These are phyloP conservation scores for Eurytoma adleriae DNA, from an alignment of 2,888 invertebrate species.

Conservation along the genomic window DNA sequence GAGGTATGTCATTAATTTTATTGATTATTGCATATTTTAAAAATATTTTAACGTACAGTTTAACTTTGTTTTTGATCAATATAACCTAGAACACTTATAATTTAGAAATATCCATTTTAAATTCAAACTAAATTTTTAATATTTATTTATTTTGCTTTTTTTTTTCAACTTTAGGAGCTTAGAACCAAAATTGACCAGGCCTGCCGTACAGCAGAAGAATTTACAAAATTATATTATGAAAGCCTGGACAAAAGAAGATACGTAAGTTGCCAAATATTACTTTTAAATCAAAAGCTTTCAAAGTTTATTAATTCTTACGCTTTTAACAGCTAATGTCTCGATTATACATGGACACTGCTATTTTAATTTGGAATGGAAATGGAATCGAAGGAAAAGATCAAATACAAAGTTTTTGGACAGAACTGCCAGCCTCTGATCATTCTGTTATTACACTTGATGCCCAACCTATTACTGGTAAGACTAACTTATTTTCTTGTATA, in stretches of 20 bases:
- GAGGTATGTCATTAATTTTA: neutral
- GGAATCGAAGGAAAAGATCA: slow-evolving; percentile 87
- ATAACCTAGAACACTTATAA: slow-evolving; percentile 4
- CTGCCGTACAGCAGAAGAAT: slow-evolving; percentile 91
- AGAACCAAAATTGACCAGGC: slow-evolving; percentile 87
- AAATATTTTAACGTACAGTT: neutral
- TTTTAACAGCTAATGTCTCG: slow-evolving; percentile 82
- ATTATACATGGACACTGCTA: slow-evolving; percentile 89
- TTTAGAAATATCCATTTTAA: neutral
- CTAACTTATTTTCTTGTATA: neutral
- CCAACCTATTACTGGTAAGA: slow-evolving; percentile 85
- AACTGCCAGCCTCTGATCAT: slow-evolving; percentile 89
- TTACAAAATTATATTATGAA: slow-evolving; percentile 92
- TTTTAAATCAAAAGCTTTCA: neutral
- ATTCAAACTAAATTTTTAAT: neutral
- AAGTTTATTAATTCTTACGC: slow-evolving; percentile 31
- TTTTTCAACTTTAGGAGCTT: slow-evolving; percentile 75
- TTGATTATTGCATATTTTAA: neutral
- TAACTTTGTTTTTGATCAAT: neutral
- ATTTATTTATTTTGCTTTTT: neutral
- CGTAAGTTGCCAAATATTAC: slow-evolving; percentile 76
- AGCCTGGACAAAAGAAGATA: slow-evolving; percentile 91
- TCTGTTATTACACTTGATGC: slow-evolving; percentile 88
- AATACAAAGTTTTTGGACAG: slow-evolving; percentile 91
- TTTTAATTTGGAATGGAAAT: slow-evolving; percentile 96